These are phyloP conservation scores for Paraplagusia blochii DNA, from an alignment of 2,113 vertebrate genomes.

Conservation along the genomic window DNA sequence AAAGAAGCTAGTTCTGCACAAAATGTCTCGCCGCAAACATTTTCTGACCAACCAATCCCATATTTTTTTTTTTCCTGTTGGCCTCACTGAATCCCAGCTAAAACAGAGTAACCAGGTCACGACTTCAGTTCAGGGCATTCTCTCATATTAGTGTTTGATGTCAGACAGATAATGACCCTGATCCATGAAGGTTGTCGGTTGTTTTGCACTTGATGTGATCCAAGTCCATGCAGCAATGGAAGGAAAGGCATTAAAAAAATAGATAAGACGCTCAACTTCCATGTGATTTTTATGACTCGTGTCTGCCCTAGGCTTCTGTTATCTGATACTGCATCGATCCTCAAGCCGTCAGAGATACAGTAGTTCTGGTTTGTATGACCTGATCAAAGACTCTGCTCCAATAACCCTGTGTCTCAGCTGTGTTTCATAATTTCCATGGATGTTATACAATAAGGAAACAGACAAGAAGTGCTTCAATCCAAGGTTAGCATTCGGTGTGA, in stretches of 20 bases:
- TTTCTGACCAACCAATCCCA: no score
- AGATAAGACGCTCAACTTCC: background rate
- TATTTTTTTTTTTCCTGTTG: no score
- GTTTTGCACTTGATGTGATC: background rate
- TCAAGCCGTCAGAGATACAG: conserved; percentile 6
- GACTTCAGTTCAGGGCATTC: background rate
- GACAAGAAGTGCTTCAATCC: background rate
- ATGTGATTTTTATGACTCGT: background rate
- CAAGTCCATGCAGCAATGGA: background rate
- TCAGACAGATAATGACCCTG: background rate
- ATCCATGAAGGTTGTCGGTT: background rate
- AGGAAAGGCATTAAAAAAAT: background rate
- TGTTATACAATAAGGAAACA: conserved; percentile 26
- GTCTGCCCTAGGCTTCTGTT: conserved; percentile 41
- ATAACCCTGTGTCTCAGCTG: background rate
- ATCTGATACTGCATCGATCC: conserved; percentile 54
- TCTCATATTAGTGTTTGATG: conserved; percentile 15
- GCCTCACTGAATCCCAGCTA: no score
- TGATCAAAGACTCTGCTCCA: conserved; percentile 15
- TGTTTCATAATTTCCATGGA: background rate
- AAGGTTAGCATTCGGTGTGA: no score
- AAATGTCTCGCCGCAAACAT: no score
- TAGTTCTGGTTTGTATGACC: conserved; percentile 14
- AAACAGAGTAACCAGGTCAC: no score
- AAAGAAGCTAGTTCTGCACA: no score